These are phyloP conservation scores for Steinernema feltiae DNA, from an alignment of 1,140 invertebrate genomes.

Conservation along the genomic window DNA sequence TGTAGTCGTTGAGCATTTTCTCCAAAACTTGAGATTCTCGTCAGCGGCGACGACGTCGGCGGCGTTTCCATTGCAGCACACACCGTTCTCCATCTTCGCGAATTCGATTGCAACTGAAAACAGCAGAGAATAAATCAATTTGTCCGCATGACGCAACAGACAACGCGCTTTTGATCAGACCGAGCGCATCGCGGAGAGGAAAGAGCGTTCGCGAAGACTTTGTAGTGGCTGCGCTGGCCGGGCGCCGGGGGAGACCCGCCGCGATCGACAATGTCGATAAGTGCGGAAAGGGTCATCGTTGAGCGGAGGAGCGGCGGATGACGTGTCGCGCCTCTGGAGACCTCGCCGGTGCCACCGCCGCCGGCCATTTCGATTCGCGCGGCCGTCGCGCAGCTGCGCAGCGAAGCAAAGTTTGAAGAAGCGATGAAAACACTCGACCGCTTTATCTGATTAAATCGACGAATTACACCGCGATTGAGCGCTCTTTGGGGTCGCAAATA, in stretches of 20 bases:
- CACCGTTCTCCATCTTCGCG: slow-evolving; percentile 9
- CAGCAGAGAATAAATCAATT: not conserved
- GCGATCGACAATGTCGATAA: too few species aligned
- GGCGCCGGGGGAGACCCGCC: too few species aligned
- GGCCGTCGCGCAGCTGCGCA: not conserved
- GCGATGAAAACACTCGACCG: too few species aligned
- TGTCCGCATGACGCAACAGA: not conserved
- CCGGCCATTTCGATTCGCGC: too few species aligned
- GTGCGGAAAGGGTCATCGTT: too few species aligned
- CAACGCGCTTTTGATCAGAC: not conserved
- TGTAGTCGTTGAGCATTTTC: slow-evolving; percentile 2
- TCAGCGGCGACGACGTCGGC: not conserved
- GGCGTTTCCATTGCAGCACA: not conserved
- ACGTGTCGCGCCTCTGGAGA: too few species aligned
- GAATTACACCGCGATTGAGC: too few species aligned
- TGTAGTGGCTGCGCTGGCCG: too few species aligned
- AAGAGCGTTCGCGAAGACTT: not conserved
- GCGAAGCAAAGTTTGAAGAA: not conserved
- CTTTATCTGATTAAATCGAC: too few species aligned
- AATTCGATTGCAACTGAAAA: not conserved
- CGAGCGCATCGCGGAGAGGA: not conserved
- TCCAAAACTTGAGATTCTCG: not conserved
- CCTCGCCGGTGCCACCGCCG: too few species aligned
- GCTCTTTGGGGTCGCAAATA: too few species aligned
- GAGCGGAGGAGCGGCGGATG: too few species aligned